Percentiles rank a stretch among this genome's conserved stretches.
These are phyloP conservation scores for Hippocampus mohnikei DNA, from an alignment of 2,113 vertebrate genomes.

Conservation along the genomic window DNA sequence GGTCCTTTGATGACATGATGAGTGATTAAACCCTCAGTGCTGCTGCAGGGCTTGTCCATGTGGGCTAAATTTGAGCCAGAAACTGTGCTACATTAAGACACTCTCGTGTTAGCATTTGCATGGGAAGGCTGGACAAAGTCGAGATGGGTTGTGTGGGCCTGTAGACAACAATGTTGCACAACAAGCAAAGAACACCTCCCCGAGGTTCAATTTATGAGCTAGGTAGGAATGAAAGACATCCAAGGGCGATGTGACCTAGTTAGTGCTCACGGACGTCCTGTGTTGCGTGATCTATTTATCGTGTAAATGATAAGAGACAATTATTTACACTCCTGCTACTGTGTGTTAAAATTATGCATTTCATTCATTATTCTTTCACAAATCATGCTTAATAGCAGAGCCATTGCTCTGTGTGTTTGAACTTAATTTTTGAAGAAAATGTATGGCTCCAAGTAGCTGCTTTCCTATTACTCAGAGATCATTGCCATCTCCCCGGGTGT, in stretches of 20 bases:
- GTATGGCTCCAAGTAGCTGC: too few relatives aligned
- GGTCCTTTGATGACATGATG: neutral
- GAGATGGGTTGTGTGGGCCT: constrained; percentile 20
- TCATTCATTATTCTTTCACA: neutral
- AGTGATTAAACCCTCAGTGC: constrained; percentile 33
- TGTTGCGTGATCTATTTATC: constrained; percentile 3
- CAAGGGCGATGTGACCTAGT: constrained; percentile 23
- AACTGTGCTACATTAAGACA: constrained; percentile 51
- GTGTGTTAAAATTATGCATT: neutral
- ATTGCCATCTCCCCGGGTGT: too few relatives aligned
- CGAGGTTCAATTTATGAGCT: constrained; percentile 49
- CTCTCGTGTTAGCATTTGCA: constrained; percentile 27
- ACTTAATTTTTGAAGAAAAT: too few relatives aligned
- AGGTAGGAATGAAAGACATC: constrained; percentile 32
- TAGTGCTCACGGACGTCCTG: constrained; percentile 21
- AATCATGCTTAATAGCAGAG: neutral
- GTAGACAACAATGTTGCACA: constrained; percentile 51
- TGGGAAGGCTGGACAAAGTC: constrained; percentile 28
- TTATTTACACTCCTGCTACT: neutral
- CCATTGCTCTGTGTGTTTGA: too few relatives aligned
- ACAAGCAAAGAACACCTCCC: constrained; percentile 34
- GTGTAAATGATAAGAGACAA: neutral
- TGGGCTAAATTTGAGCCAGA: constrained; percentile 20
- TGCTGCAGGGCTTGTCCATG: constrained; percentile 30
- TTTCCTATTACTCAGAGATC: too few relatives aligned